Base-by-base conservation (phyloP, 2,113 vertebrate genomes). In the Neolamprologus modestus region DNA sequence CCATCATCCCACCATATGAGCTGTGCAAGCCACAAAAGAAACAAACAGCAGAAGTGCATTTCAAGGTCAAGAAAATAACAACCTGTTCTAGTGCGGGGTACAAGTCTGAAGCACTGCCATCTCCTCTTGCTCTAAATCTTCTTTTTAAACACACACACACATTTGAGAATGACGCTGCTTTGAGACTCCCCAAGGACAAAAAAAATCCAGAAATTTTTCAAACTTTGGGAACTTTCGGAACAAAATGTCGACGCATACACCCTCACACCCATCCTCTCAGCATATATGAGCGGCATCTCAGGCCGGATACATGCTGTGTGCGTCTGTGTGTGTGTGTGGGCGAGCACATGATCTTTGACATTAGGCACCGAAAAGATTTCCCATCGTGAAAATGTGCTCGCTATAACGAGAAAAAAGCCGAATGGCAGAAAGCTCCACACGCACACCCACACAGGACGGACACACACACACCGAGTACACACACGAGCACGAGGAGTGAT, bases 371-470 rank as follows among this genome's bases (percentile, higher is more conserved):
- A 90, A 87, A 83, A 92, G 79, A 83, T 82, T 83, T 81, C 81
- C 89, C 88, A 89, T 93, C 54, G 87, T 86, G 84, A 87, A 92
- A 91, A 91, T 89, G 73, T 68, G 89, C 53, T 88, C 4, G 45
- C 87, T 66, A 85, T 91, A 79, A 87, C 73, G 31, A 83, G 82
- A 28, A 83, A 91, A 82, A 71, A 37, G 57, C 24, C 63, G 40
- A 73, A 59, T 26, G 68, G 81, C 40, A 90, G 79, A 84, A 86
- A 63, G 8, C 81, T 80, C 52, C 71, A 76, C 42, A 31, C 0
- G 24, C 40, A 47, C 14, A 45, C 68, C 21, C 68, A 76, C 40
- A 47, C 21, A 47, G 42, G 24, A 17, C 21, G 68, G 82, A 83
- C 9, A 81, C 40, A 47, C 28, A 80, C 50, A 50, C 55, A 52